These are phyloP conservation scores for Arrhopalites spinosus DNA, from an alignment of 2,888 invertebrate species.

Conservation along the genomic window DNA sequence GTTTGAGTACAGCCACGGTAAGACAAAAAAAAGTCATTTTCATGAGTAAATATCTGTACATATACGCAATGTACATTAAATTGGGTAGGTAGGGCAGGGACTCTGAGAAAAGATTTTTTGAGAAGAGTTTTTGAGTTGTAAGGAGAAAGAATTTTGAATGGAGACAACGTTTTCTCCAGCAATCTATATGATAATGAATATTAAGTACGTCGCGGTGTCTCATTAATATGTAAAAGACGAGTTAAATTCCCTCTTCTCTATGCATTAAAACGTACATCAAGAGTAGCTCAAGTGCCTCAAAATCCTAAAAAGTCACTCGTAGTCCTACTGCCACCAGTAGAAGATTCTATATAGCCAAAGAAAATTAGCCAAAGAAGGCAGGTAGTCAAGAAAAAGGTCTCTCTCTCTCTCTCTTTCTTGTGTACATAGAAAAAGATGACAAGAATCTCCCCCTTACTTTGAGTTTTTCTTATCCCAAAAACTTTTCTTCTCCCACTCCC, in stretches of 20 bases:
- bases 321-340: background rate
- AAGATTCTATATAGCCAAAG: too few species aligned
- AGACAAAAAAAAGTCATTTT: too few species aligned
- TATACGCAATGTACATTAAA: too few species aligned
- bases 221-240: conserved; percentile 23
- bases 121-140: background rate
- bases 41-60: too few species aligned
- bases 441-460: background rate
- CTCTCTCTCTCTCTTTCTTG: too few species aligned
- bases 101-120: background rate
- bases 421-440: background rate
- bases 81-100: too few species aligned
- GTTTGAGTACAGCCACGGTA: conserved; percentile 56
- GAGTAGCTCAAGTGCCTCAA: background rate
- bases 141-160: background rate
- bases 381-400: background rate
- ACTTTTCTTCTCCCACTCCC: background rate
- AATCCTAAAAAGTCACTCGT: background rate
- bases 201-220: conserved; percentile 12
- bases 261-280: background rate
- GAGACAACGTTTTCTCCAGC: background rate
- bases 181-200: conserved; percentile 26
- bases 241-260: background rate
- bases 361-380: background rate
- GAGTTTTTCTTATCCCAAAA: background rate